Percentiles rank a stretch among this genome's conserved stretches.
These are phyloP conservation scores for Brenthis ino DNA, from an alignment of 2,888 invertebrate genomes.

Conservation along the genomic window DNA sequence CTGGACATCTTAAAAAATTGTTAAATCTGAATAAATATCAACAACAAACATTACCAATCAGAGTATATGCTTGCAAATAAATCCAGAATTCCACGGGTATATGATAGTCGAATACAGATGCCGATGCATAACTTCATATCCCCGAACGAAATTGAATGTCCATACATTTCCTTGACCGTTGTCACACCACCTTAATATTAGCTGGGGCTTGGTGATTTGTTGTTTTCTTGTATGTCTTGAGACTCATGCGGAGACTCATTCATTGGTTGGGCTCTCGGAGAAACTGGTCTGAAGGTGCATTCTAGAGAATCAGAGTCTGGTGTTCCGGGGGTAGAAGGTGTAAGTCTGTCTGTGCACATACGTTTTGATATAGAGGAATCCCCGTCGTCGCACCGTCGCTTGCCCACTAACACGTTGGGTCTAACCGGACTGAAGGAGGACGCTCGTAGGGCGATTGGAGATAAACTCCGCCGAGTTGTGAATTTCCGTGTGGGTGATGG, in stretches of 20 bases:
- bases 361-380: conserved; percentile 75
- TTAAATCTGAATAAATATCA: not conserved
- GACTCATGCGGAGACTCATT: conserved; percentile 55
- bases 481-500: conserved; percentile 94
- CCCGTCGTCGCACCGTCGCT: conserved; percentile 85
- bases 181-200: conserved; percentile 53
- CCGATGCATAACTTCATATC: too few species aligned
- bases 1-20: not conserved
- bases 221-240: conserved; percentile 54
- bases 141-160: not conserved
- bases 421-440: conserved; percentile 87
- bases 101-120: too few species aligned
- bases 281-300: conserved; percentile 78
- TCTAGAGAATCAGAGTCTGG: conserved; percentile 75
- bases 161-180: not conserved
- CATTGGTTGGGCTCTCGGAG: conserved; percentile 68
- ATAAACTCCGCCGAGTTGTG: conserved; percentile 91
- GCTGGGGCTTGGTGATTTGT: conserved; percentile 71
- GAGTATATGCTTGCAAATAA: not conserved
- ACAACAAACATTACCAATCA: not conserved
- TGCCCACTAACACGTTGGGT: conserved; percentile 77
- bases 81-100: not conserved
- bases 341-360: conserved; percentile 67
- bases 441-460: conserved; percentile 92
- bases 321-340: conserved; percentile 70